Evolutionary conservation across 2,888 invertebrate species (phyloP), one percentile per base, ranked within the genome.

Genomic region (Sinohyriopsis cumingii): DNA sequence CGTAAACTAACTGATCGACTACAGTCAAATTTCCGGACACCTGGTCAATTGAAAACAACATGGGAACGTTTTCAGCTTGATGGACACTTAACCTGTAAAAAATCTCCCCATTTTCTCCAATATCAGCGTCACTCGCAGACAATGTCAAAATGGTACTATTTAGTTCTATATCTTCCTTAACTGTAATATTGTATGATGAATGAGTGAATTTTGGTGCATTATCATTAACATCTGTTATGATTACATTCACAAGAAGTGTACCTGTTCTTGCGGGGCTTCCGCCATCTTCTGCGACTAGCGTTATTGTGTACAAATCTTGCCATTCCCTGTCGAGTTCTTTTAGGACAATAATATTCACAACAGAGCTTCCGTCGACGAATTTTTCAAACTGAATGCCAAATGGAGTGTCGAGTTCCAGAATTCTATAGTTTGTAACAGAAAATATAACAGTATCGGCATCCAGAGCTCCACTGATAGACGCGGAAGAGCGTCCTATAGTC

Each of bases 91-190:
- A 93, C 89, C 95, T 96, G 91, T 97, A 98, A 91, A 97, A 97
- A 83, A 98, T 95, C 91, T 97, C 96, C 0, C 97, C 97, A 89
- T 98, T 98, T 83, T 95, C 92, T 4, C 97, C 98, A 59, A 95
- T 91, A 90, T 98, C 98, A 5, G 97, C 96, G 91, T 98, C 98
- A 87, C 96, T 96, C 0, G 98, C 98, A 33, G 93, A 88, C 25
- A 92, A 88, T 72, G 86, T 86, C 55, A 94, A 90, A 72, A 96
- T 93, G 87, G 94, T 95, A 67, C 93, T 93, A 22, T 67, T 68
- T 19, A 61, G 25, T 1, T 55, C 18, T 2, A 63, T 62, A 45
- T 67, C 67, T 33, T 72, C 75, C n/a, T 68, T 66, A 57, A 98
- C 94, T 18, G 93, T 93, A 63, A 93, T 94, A 86, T 94, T 94